Base-by-base conservation (phyloP, 2,888 invertebrate genomes). In the Spisula solida region DNA sequence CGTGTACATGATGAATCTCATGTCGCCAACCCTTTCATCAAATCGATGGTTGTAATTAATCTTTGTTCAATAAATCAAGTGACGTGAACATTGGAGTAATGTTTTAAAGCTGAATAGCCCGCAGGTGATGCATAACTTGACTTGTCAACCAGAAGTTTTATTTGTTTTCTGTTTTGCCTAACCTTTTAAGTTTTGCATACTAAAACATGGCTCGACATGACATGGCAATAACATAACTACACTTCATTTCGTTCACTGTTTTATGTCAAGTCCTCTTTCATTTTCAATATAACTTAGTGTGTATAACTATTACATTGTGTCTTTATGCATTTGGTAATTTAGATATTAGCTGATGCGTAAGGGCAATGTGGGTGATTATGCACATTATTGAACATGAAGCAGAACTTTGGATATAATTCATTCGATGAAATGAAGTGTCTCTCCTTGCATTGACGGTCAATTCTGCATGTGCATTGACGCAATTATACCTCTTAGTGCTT, bases 111-210 rank as follows among this genome's bases (percentile, higher is more conserved):
- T n/a, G 29, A 75, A 75, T 75, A 18, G 75, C 75, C 75, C 31
- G 14, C 12, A 75, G 75, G 75, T 75, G 18, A 75, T 75, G 31
- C 75, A 75, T 31, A 75, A 75, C 75, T 75, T 75, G 34, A 75
- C 10, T 8, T 60, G 60, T 31, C 75, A 31, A 18, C 34, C 6
- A 75, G 18, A 31, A 75, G 75, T 75, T 29, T 18, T 75, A 75
- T 75, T 0, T 34, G 4, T n/a, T 75, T 70, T 70, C 70, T 75
- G 31, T 75, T 34, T 75, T 34, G 16, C 75, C n/a, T 66, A 75
- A 31, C 34, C 75, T 31, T 29, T 75, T 75, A n/a, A 14, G 60
- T 60, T 60, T 25, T 66, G 25, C 25, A 31, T 75, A 75, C 31
- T 31, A 31, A n/a, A 75, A 31, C 25, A 66, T 25, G 25, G 60